phyloP scores from a whole-genome alignment of 1,140 invertebrate genomes.

The Adoxophyes honmai region DNA sequence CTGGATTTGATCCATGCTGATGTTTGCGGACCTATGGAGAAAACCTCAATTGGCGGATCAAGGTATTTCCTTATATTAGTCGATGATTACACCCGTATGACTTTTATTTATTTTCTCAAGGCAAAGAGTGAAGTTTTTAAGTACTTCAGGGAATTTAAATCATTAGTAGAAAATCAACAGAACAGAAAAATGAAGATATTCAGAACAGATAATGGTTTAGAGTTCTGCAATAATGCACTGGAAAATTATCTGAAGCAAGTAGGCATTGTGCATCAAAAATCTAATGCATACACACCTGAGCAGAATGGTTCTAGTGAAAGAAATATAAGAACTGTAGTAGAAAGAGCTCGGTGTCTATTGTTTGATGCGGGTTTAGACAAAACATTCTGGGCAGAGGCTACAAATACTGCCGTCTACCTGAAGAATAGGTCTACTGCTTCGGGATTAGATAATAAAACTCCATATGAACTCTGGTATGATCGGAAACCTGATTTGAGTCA shows the following conservation, averaged over 20 bases:
- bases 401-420: slow-evolving; percentile 17
- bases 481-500: slow-evolving; percentile 38
- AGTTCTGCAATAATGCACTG: too few species aligned
- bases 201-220: too few species aligned
- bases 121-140: background rate
- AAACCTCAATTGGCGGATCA: background rate
- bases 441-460: slow-evolving; percentile 22
- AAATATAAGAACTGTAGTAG: slow-evolving; percentile 45
- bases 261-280: too few species aligned
- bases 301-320: slow-evolving; percentile 26
- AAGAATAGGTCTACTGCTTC: background rate
- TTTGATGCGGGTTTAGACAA: slow-evolving; percentile 36
- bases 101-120: background rate
- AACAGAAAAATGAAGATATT: too few species aligned
- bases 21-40: background rate
- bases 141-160: too few species aligned
- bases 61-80: slow-evolving; percentile 1
- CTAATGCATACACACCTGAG: too few species aligned
- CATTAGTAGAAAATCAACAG: too few species aligned
- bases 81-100: background rate
- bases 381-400: slow-evolving; percentile 21
- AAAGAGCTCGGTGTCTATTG: slow-evolving; percentile 43
- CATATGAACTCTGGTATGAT: slow-evolving; percentile 28
- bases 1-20: too few species aligned
- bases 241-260: too few species aligned